Base-by-base conservation (phyloP, 2,797 vertebrate species). In the Dryobates pubescens region DNA sequence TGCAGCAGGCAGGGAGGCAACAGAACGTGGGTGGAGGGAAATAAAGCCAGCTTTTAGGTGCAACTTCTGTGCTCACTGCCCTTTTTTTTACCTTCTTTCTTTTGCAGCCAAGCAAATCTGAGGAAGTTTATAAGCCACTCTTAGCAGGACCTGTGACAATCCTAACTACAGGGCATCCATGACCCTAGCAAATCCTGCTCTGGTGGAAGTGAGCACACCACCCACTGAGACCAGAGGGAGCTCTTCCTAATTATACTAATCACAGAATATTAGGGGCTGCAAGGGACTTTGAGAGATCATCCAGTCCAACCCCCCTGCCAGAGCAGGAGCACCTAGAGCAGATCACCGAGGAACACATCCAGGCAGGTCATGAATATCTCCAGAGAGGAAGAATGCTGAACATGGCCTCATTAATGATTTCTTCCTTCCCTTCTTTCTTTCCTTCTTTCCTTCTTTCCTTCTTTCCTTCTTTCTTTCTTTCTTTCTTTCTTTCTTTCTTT, bases 1-100 rank as follows among this genome's bases (percentile, higher is more conserved):
- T 82, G 36, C 75, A 93, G 82, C 54, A 86, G 38, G 81, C 83
- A 91, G 65, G 79, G 49, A 94, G 67, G 75, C 76, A 92, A 59
- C 86, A 92, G 72, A 81, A 20, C 51, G 43, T 75, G 76, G 67
- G 38, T 29, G 30, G 56, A 81, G 51, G 51, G 20, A 69, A 85
- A 80, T 70, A 82, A 95, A 95, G 47, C 9, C 53, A 92, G 72
- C 67, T 82, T 92, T 92, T 81, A 77, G 47, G 34, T 75, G 13
- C 49, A 90, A 91, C 69, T 29, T 47, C 53, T 47, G 10, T 49
- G 34, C 22, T 85, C 24, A 14, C 51, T 85, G 53, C 43, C 43
- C 65, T 85, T 84, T 61, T 32, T 24, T 49, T 49, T 5, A 47
- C 32, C 19, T 61, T 67, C 54, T 84, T 62, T 74, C 19, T 68